Base-by-base conservation (phyloP, 2,888 invertebrate genomes). In the Pocota personata region DNA sequence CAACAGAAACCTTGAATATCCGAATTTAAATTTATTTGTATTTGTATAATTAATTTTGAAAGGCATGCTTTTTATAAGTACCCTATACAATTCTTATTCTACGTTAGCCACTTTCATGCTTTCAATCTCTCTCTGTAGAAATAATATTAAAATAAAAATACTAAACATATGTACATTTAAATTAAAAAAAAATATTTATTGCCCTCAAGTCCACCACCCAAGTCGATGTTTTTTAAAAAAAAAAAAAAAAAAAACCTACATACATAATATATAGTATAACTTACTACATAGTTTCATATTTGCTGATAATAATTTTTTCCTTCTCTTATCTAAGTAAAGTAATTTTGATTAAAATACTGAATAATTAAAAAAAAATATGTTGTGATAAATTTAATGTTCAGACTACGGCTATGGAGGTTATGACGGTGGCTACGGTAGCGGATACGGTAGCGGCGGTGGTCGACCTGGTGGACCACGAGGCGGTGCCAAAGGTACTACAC, bases 361-460 rank as follows among this genome's bases (percentile, higher is more conserved):
- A 82, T 69, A 71, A 82, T 86, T 80, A 80, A 84, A 84, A 64
- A 43, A 55, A 66, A 82, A 78, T 67, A 46, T 69, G 57, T 79
- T 82, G 77, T 87, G 75, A 86, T 82, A 82, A 87, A 82, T 87
- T 87, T 87, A 87, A 87, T 88, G 82, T 88, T 94, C 95, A 95
- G 97, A 96, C 95, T 96, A 96, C 88, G 92, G 91, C 88, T 91
- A 92, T 90, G 90, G 91, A 90, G 91, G 89, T 89, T 91, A 89
- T 88, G 91, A 91, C 94, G 96, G 96, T 95, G 95, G 95, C 93
- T 95, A 95, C 95, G 96, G 95, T 94, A 96, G 96, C 95, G 96
- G 96, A 94, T 96, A 97, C 94, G 96, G 96, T 94, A 94, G 94
- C 93, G 92, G 96, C 94, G 96, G 96, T 94, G 96, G 96, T 93